These are phyloP conservation scores for Dyspetes luteomarginatus DNA, from an alignment of 2,888 invertebrate species.

Conservation along the genomic window DNA sequence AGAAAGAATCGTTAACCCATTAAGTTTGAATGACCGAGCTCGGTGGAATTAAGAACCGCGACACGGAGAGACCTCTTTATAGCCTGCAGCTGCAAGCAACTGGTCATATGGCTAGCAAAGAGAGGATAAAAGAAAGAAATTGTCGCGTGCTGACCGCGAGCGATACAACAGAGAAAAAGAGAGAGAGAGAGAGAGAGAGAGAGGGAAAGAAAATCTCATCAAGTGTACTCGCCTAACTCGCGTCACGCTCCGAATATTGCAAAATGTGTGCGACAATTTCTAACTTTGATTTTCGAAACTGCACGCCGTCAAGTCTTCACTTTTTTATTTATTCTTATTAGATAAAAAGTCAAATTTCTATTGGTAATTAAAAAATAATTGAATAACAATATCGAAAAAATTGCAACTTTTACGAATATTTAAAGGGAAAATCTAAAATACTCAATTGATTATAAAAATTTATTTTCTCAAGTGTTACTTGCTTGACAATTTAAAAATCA, in stretches of 20 bases:
- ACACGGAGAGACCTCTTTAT: background rate
- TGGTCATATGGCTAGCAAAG: background rate
- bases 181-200: background rate
- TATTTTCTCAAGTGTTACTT: background rate
- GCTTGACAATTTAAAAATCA: background rate
- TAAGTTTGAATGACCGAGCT: slow-evolving; percentile 16
- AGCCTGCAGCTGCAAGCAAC: slow-evolving; percentile 18
- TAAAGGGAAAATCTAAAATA: no score
- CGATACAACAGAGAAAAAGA: background rate
- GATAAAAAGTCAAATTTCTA: background rate
- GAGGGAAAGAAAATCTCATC: slow-evolving; percentile 49
- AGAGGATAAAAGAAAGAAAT: slow-evolving; percentile 43
- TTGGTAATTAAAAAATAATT: background rate
- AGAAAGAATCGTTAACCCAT: slow-evolving; percentile 41
- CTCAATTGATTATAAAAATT: background rate
- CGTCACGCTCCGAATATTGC: slow-evolving; percentile 67
- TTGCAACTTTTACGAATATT: no score
- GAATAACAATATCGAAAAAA: background rate
- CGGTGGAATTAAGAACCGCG: slow-evolving; percentile 37
- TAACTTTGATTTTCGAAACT: slow-evolving; percentile 64
- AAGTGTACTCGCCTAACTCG: slow-evolving; percentile 27
- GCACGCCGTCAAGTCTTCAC: slow-evolving; percentile 14
- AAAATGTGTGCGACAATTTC: slow-evolving; percentile 58
- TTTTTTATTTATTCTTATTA: slow-evolving; percentile 23
- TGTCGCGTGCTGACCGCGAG: slow-evolving; percentile 64